Percentiles rank a stretch among this genome's conserved stretches.
Evolutionary conservation across 2,113 vertebrate species (phyloP).

Genomic region (Megaceryle torquata): DNA sequence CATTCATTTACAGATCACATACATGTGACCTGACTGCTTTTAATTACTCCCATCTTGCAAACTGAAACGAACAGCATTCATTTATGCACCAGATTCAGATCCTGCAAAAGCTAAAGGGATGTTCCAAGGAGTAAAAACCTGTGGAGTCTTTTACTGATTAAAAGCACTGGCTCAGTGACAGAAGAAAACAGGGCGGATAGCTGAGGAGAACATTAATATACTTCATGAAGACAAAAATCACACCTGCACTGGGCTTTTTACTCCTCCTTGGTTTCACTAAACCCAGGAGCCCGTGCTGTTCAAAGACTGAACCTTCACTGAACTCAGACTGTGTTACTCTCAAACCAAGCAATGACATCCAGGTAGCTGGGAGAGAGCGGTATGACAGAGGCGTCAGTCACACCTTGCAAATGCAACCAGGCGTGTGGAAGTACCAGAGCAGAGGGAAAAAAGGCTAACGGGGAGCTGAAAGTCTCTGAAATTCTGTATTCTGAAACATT

Average conservation of each 20-base stretch:
- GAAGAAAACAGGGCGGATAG: background rate
- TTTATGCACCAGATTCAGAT: background rate
- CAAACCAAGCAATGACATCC: background rate
- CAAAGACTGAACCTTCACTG: background rate
- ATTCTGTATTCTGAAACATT: background rate
- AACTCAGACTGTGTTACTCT: background rate
- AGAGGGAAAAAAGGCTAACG: background rate
- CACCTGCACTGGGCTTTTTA: background rate
- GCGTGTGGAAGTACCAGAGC: background rate
- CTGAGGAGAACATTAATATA: background rate
- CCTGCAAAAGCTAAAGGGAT: background rate
- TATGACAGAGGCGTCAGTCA: background rate
- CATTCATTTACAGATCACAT: background rate
- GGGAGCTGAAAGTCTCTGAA: background rate
- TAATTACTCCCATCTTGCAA: background rate
- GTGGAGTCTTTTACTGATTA: background rate
- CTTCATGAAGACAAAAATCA: background rate
- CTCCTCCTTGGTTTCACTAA: background rate
- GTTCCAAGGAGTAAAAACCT: background rate
- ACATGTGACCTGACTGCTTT: background rate
- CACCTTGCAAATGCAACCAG: background rate
- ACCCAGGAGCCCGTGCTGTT: background rate
- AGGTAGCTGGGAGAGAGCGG: background rate
- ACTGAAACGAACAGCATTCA: background rate
- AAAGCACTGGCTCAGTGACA: background rate